Base-by-base conservation (phyloP, 2,888 invertebrate genomes). In the Oscheius myriophilus region DNA sequence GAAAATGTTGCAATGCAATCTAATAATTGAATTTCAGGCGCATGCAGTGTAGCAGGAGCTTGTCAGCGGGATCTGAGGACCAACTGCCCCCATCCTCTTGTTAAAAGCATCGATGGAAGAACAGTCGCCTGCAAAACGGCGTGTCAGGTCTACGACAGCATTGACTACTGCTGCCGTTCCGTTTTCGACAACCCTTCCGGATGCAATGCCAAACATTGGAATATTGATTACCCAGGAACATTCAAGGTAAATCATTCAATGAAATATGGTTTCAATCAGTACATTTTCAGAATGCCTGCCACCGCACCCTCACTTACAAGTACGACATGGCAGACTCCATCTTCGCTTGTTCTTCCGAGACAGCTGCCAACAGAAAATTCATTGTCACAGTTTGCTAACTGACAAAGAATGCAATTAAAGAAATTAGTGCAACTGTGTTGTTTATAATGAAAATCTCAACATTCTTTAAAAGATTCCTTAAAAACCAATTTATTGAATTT, bases 321-420 rank as follows among this genome's bases (percentile, higher is more conserved):
- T 61, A 49, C 18, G 61, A 61, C 49, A 25, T 14, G 2, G 49
- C 33, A 18, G 46, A 61, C n/a, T 25, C 61, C 2, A 14, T 21
- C 2, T 61, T 25, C 61, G 18, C 46, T 11, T 61, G 61, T 18
- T 14, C 11, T 42, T 14, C 23, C 33, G 9, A 49, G 25, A n/a
- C 26, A 57, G n/a, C 21, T 16, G 7, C 41, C 57, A 41, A 26
- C 9, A 33, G 61, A n/a, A 61, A 61, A 39, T 61, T 46, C 49
- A 46, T 46, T 21, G 61, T 61, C 21, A 25, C 49, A 18, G n/a
- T 61, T 11, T 61, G 61, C n/a, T 57, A 18, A 57, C n/a, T 51
- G 18, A 53, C 4, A 18, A 4, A 46, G 49, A 4, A 3, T 18
- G 18, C 3, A 11, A 46, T 46, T 3, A 33, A 33, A 6, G 33